Base-by-base conservation (phyloP, 2,113 vertebrate genomes). In the Columba livia region DNA sequence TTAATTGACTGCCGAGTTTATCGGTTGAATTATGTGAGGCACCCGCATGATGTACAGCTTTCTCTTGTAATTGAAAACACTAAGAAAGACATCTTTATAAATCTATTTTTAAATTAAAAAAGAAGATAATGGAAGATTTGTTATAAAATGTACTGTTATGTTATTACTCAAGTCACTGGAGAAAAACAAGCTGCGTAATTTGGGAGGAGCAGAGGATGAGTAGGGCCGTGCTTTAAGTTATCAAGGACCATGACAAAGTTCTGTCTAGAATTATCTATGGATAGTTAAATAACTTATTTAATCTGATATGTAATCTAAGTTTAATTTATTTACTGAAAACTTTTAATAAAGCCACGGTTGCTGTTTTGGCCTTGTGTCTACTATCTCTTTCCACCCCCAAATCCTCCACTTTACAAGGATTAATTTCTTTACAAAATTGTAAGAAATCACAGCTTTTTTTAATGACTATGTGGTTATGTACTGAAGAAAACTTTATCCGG, bases 1-100 rank as follows among this genome's bases (percentile, higher is more conserved):
- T 88, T 93, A 95, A 94, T 94, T 96, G 96, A 91, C 44, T 95
- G 89, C 89, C 91, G 81, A 93, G 93, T 85, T 96, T 91, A 91
- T 88, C 5, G 12, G 78, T 17, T 94, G 91, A 92, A 69, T 89
- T 71, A 72, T 32, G 53, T 36, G 87, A 92, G 81, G 61, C 5
- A 2, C 20, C 74, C 83, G 47, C 48, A 36, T 31, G 70, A 94
- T 60, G 82, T 58, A 67, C 77, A 94, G 69, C 56, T 95, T 90
- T 92, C 58, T 58, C 48, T 67, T 51, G 56, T 31, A 74, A 94
- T 57, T 32, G 92, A 67, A 92, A 96, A 86, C 60, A 74, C 44
- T 16, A 62, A 73, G 51, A 64, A 72, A 89, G 90, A 28, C 31
- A 62, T 60, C 48, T 80, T 86, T 77, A 28, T 61, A 31, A 79